These are phyloP conservation scores for Rhynchopsitta pachyrhyncha DNA, from an alignment of 2,113 vertebrate genomes.

Conservation along the genomic window DNA sequence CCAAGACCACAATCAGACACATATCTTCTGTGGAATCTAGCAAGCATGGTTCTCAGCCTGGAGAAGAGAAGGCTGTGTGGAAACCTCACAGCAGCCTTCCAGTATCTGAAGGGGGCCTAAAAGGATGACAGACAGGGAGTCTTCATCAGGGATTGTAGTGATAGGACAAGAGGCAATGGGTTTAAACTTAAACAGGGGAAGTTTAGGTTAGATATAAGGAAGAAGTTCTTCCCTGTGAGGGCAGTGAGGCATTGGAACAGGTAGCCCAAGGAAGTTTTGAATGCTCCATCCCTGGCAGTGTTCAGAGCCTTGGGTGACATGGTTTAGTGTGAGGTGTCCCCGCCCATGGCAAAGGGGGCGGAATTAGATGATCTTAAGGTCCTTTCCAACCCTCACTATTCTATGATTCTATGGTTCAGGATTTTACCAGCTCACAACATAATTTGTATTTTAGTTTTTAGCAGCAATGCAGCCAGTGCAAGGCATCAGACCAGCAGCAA, in stretches of 20 bases:
- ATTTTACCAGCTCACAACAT: not conserved
- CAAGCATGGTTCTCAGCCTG: not conserved
- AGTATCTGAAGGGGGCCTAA: not conserved
- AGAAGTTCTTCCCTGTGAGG: not conserved
- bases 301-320: not conserved
- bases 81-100: not conserved
- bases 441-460: not conserved
- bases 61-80: not conserved
- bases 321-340: not conserved
- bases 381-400: not conserved
- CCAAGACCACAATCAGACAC: not conserved
- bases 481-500: not conserved
- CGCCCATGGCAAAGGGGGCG: not conserved
- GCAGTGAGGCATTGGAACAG: not conserved
- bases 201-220: not conserved
- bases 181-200: not conserved
- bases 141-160: not conserved
- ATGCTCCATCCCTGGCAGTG: not conserved
- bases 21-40: not conserved
- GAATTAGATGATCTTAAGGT: not conserved
- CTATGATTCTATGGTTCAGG: not conserved
- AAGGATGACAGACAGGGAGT: not conserved
- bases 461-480: not conserved
- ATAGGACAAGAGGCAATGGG: not conserved
- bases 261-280: not conserved